Percentiles rank a stretch among this genome's conserved stretches.
These are phyloP conservation scores for Epinotia nisella DNA, from an alignment of 2,888 invertebrate genomes.

Conservation along the genomic window DNA sequence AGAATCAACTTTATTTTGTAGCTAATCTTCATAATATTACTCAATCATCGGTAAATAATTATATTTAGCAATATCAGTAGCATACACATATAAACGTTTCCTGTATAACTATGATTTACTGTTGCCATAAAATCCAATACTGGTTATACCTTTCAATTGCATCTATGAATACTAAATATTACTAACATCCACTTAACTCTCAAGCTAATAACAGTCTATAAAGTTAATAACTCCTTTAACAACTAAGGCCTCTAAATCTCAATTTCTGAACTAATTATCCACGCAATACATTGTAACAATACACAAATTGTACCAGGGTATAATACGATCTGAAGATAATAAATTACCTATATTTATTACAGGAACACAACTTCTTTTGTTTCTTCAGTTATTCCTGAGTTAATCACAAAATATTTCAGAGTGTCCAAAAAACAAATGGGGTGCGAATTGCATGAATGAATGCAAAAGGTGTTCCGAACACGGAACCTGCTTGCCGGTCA, in stretches of 20 bases:
- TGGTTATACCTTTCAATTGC: not conserved
- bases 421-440: conserved; percentile 89
- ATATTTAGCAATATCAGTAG: not conserved
- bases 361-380: not conserved
- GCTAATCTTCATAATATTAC: not conserved
- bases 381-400: not conserved
- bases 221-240: conserved; percentile 5
- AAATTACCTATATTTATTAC: too few species aligned
- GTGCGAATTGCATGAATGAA: conserved; percentile 87
- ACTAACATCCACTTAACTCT: conserved; percentile 14
- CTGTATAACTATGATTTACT: not conserved
- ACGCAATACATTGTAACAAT: not conserved
- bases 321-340: not conserved
- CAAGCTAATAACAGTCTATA: conserved; percentile 6
- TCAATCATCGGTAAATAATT: not conserved
- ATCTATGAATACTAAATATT: conserved; percentile 15
- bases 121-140: conserved; percentile 1
- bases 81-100: not conserved
- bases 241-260: not conserved
- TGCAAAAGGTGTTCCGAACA: conserved; percentile 86
- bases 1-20: too few species aligned
- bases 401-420: conserved; percentile 71
- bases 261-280: conserved; percentile 1
- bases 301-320: not conserved
- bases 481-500: conserved; percentile 86